A percentile compares a stretch with the other conserved stretches of the same genome.
Conservation (phyloP, 2,888 invertebrate species). For the Hypomecis atomaria region DNA sequence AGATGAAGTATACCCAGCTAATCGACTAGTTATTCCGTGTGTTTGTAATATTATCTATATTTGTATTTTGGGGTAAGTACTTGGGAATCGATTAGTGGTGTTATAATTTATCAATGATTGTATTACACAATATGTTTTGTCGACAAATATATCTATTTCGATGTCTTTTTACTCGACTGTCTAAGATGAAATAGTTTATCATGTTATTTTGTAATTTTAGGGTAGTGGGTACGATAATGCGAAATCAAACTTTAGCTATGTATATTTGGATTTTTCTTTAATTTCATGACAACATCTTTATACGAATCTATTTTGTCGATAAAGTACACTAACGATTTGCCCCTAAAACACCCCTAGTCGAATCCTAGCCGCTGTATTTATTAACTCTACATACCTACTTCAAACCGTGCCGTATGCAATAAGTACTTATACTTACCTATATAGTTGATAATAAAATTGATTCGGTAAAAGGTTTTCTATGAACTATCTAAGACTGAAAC, state of each 20-base stretch:
- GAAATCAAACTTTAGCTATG: no score
- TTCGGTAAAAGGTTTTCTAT: slow-evolving; percentile 19
- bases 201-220: no score
- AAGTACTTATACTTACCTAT: background rate
- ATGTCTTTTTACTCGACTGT: no score
- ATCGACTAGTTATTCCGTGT: slow-evolving; percentile 14
- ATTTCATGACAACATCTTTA: background rate
- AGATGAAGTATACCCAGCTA: slow-evolving; percentile 16
- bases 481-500: slow-evolving; percentile 27
- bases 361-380: slow-evolving; percentile 1
- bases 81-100: background rate
- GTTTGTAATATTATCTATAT: slow-evolving; percentile 6
- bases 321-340: background rate
- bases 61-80: slow-evolving; percentile 4
- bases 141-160: background rate
- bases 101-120: background rate
- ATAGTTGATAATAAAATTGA: slow-evolving; percentile 1
- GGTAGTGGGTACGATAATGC: no score
- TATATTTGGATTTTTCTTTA: no score
- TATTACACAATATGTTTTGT: background rate
- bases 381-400: slow-evolving; percentile 4
- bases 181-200: no score
- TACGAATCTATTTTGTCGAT: background rate
- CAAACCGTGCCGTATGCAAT: slow-evolving; percentile 46
- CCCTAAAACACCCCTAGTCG: background rate